Base-by-base conservation (phyloP, 2,797 vertebrate genomes). In the Amblyopsis hoosieri region DNA sequence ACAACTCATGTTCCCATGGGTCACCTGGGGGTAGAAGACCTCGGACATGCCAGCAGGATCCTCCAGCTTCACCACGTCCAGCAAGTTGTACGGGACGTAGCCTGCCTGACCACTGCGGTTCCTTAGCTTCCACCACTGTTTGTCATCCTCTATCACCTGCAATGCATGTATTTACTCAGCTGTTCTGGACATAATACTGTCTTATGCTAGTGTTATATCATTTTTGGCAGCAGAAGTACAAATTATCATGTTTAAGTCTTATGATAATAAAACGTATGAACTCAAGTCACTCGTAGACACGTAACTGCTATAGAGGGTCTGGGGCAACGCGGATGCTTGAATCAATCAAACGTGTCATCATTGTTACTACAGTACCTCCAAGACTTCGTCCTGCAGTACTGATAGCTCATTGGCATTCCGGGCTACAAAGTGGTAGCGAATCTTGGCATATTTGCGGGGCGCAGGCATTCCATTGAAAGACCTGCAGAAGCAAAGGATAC, bases 41-140 rank as follows among this genome's bases (percentile, higher is more conserved):
- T 89, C 90, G 54, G 67, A 12, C 46, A 67, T 3, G 11, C 14
- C 50, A 0, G 85, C 79, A 7, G 78, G 79, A 4, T 97, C 95
- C 11, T 96, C 96, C 0, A 88, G 79, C 63, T 86, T 92, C 56
- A 94, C 86, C 52, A 96, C 89, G 0, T 93, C 94, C 82, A 99
- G 91, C 61, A 98, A 93, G 80, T 96, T 98, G 73, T 90, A 92
- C 0, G 96, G 96, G 50, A 99, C 96, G 0, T 94, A 98, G 57
- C 98, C 98, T 0, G 94, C 81, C 88, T 98, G 95, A 8, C 97
- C 97, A 0, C 96, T 97, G 76, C 94, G 90, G 77, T 94, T 99
- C 59, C 94, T 89, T 60, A 99, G 68, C 80, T 97, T 98, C 97
- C 98, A 99, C 97, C 96, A 99, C 84, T 97, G 96, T 74, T 95